Base-by-base conservation (phyloP, 2,888 invertebrate species). In the Trisateles emortualis region DNA sequence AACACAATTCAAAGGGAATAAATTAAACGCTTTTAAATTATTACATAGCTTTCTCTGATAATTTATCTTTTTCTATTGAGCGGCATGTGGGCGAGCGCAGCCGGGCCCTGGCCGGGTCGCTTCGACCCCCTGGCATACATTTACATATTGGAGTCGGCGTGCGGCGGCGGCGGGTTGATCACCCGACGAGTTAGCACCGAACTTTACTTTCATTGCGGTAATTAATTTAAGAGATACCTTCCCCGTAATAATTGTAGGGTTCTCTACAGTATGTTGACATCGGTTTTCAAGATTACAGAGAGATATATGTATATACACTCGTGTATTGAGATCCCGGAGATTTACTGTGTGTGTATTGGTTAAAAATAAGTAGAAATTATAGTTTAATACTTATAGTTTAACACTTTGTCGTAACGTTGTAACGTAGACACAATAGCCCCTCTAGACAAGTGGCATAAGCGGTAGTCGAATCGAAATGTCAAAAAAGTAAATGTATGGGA, bases 161-260 rank as follows among this genome's bases (percentile, higher is more conserved):
- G 65, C 68, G 61, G 47, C 51, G 61, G 47, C 51, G 50, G 65
- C 61, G 75, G 81, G 78, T 78, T 80, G 77, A 72, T 74, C 64
- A 70, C 60, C 19, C 55, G 64, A 62, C 71, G 65, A 74, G 72
- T 78, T 79, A 79, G 60, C 63, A 73, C 79, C 68, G 67, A 77
- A 79, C 74, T 82, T 81, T 73, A 72, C 73, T 79, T 76, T 78
- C 70, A 73, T 74, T 76, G 75, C 73, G 77, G 81, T 78, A 79
- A 84, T 84, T 81, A 82, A 82, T 80, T 81, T 75, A 66, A 70
- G 72, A 71, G 68, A 67, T 58, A 73, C 72, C 65, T 61, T 68
- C 69, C 61, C 66, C 58, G 63, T 63, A 66, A 69, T 76, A 76
- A 73, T 70, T 68, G 56, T 56, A 42, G 45, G 40, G 60, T 51